Percentiles rank a stretch among this genome's conserved stretches.
Conservation (phyloP, 92 coral and sea anemone genomes). For the Epizoanthus rinbou region DNA sequence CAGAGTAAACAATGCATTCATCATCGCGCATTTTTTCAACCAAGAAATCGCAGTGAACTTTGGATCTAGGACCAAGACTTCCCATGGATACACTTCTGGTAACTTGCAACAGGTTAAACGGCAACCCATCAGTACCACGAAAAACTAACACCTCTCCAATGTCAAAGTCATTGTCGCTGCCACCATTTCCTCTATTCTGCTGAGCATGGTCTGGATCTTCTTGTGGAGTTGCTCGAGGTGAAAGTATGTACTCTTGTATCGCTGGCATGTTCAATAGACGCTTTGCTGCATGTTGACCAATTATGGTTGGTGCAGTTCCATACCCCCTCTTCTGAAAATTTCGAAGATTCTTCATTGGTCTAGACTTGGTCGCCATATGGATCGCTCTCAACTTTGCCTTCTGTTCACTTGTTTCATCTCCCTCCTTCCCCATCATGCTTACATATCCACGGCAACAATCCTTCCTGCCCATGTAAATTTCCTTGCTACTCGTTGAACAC, state of each 20-base stretch:
- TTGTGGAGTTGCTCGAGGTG: constrained; percentile 35
- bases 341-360: constrained; percentile 40
- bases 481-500: constrained; percentile 28
- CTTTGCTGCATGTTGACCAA: constrained; percentile 45
- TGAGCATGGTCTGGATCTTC: constrained; percentile 40
- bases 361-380: constrained; percentile 35
- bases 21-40: constrained; percentile 37
- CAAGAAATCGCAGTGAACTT: constrained; percentile 50
- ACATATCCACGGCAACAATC: constrained; percentile 38
- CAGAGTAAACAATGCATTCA: constrained; percentile 24
- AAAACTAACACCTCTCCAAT: constrained; percentile 52
- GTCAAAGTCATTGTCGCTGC: constrained; percentile 42
- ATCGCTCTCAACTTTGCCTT: constrained; percentile 46
- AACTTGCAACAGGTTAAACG: constrained; percentile 47
- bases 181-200: constrained; percentile 23
- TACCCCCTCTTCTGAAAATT: constrained; percentile 43
- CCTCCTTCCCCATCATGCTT: constrained; percentile 31
- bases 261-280: constrained; percentile 34
- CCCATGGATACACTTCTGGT: constrained; percentile 50
- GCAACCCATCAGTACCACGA: constrained; percentile 60
- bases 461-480: constrained; percentile 34
- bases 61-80: constrained; percentile 53
- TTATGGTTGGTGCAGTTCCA: constrained; percentile 35
- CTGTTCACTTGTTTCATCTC: constrained; percentile 39
- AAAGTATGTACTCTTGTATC: constrained; percentile 40